Base-by-base conservation (phyloP, 1,140 invertebrate species). In the Pseudomyrmex sp. region DNA sequence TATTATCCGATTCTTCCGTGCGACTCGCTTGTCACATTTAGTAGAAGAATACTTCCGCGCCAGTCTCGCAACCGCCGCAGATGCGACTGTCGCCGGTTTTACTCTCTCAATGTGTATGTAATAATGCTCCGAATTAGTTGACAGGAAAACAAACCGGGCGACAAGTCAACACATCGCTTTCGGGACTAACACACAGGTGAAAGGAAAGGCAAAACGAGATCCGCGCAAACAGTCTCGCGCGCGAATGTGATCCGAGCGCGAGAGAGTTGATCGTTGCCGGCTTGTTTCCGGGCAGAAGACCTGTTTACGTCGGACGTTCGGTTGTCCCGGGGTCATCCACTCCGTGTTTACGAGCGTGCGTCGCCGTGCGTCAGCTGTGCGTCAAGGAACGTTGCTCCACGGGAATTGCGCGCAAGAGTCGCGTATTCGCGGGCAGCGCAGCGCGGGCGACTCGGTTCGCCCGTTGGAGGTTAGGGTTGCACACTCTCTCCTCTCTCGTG, bases 391-490 rank as follows among this genome's bases (percentile, higher is more conserved):
- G 62, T 12, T 18, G 35, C 5, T 20, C n/a, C 20, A 35, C 35
- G 35, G 35, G 48, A 48, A 74, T 75, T 50, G 44, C 26, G 54
- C 58, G 52, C 68, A 52, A 20, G 48, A 85, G 68, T 46, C 62
- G 62, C 62, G 62, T 18, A 65, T 44, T 15, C 26, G 62, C 7
- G 9, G 58, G 8, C 35, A 59, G 15, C 18, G 23, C 35, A 13
- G 65, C 62, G 61, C 80, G 59, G 48, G 56, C 84, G 61, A 35
- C 61, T 63, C 77, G 66, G 58, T 62, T 59, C 46, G 52, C 54
- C 86, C 83, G 35, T 35, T 77, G 56, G 83, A 88, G 87, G 87
- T 88, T 88, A 88, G 87, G 86, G 87, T 46, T 18, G 35, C 35
- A 35, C 35, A 62, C 72, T 54, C 54, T 54, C 52, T 46, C 35